phyloP scores from a whole-genome alignment of 2,797 vertebrate species.

The Sternotherus odoratus region DNA sequence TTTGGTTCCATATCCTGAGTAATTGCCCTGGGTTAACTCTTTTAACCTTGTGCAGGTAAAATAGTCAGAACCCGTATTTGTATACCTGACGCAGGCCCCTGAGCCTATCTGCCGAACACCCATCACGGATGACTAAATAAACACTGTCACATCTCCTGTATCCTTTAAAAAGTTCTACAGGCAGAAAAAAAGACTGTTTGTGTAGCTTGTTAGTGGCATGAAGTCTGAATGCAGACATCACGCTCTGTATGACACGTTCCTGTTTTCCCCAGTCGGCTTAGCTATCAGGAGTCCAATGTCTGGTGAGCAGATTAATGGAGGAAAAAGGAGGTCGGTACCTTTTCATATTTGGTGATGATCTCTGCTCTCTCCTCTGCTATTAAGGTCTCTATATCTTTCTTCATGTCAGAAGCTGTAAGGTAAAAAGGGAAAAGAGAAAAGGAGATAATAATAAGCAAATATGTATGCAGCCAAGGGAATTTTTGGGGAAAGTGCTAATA shows the following conservation, averaged over 20 bases:
- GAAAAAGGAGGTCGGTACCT: constrained; percentile 76
- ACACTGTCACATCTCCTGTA: background rate
- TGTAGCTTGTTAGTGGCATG: rapidly evolving
- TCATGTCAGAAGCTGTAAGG: constrained; percentile 90
- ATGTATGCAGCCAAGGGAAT: background rate
- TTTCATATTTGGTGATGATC: constrained; percentile 90
- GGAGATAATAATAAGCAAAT: background rate
- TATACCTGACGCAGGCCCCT: background rate
- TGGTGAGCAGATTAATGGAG: background rate
- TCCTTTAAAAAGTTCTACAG: background rate
- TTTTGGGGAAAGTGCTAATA: constrained; percentile 20
- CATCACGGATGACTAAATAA: background rate
- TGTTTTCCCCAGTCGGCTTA: background rate
- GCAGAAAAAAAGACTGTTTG: background rate
- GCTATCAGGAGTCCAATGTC: background rate
- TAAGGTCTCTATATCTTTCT: constrained; percentile 91
- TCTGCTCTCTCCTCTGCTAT: constrained; percentile 91
- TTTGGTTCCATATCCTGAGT: background rate
- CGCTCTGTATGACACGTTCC: background rate
- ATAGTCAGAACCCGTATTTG: background rate
- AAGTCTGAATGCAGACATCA: background rate
- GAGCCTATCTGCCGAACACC: background rate
- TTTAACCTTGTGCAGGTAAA: background rate
- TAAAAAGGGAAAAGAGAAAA: background rate
- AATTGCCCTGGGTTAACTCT: background rate